Evolutionary conservation across 2,113 vertebrate species (phyloP).

Genomic region (Sula dactylatra): DNA sequence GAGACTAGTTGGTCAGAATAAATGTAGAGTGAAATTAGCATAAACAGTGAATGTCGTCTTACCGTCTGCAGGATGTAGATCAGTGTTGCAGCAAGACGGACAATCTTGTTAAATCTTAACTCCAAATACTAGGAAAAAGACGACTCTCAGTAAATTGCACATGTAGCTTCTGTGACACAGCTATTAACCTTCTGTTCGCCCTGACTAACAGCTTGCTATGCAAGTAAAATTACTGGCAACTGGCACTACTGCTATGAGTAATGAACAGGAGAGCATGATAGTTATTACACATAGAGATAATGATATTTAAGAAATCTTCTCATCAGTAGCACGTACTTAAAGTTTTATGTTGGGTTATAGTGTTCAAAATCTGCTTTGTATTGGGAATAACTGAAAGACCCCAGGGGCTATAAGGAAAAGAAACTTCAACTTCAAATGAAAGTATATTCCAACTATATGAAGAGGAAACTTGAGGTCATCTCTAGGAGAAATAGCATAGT

Average conservation of each 20-base stretch:
- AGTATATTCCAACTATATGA: neutral
- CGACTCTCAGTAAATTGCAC: neutral
- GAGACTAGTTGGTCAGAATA: neutral
- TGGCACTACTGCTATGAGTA: neutral
- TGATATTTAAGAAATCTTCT: neutral
- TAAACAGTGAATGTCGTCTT: conserved; percentile 2
- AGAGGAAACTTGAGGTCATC: neutral
- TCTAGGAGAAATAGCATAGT: neutral
- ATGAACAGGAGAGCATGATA: neutral
- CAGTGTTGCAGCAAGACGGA: conserved; percentile 76
- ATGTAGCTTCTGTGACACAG: neutral
- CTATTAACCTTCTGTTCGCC: neutral
- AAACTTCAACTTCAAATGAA: neutral
- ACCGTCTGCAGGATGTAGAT: conserved; percentile 83
- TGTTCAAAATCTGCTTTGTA: neutral
- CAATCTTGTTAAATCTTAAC: conserved; percentile 79
- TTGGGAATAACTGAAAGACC: neutral
- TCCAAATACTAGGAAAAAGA: conserved; percentile 78
- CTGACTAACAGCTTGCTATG: neutral
- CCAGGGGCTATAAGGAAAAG: neutral
- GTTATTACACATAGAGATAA: neutral
- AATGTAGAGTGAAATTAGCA: neutral
- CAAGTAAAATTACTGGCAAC: neutral
- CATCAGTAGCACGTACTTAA: neutral
- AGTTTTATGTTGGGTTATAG: neutral